Base-by-base conservation (phyloP, 2,797 vertebrate genomes). In the Zenarchopterus dispar region DNA sequence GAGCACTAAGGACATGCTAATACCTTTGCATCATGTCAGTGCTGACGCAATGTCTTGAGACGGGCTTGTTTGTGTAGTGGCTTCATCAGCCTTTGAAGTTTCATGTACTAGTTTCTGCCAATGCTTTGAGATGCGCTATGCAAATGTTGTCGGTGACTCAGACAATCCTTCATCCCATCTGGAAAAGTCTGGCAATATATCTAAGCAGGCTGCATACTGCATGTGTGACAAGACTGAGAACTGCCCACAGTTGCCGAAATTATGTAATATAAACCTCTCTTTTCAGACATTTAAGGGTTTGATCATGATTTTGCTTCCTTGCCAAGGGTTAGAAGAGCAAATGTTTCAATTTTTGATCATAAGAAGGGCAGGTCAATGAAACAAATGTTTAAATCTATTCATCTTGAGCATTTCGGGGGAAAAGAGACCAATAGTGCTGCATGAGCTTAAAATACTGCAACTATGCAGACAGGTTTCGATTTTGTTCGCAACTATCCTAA, bases 101-200 rank as follows among this genome's bases (percentile, higher is more conserved):
- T 71, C n/a, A 44, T 62, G 61, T n/a, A 9, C 48, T 53, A 10
- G 0, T 77, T 78, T 68, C 55, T 75, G 60, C 64, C 69, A 19
- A 36, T 43, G 39, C 53, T 59, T 61, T 49, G 8, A 66, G 53
- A 75, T 56, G 36, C 64, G 7, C 74, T 64, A 74, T 79, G 75
- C 77, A 83, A 84, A 87, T 77, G 76, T 64, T 73, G 78, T 54
- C 15, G 57, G 81, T 76, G 84, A 86, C 57, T 87, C 78, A 82
- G 83, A 59, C 16, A 24, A 31, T 84, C 80, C 50, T 57, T 70
- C 47, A 77, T 80, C 60, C 75, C 79, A 82, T 86, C 85, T 85
- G 85, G 75, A 50, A 78, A 69, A 55, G 64, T 78, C 78, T 84
- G 70, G 77, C 67, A 69, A 7, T 5, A 17, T 8, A 58, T 66